These are phyloP conservation scores for Melinaea menophilus DNA, from an alignment of 2,888 invertebrate species.

Conservation along the genomic window DNA sequence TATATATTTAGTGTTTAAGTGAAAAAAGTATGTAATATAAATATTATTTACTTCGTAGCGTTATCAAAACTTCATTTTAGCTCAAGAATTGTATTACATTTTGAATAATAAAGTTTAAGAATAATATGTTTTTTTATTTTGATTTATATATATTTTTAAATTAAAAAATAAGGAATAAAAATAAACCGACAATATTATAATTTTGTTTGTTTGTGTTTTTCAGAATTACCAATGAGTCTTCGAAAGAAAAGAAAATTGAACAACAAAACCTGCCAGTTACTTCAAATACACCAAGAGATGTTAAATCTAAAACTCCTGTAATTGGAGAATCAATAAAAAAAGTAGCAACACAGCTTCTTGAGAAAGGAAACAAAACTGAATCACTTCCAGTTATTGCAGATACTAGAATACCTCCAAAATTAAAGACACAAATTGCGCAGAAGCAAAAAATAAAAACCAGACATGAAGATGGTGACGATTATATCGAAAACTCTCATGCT, in stretches of 20 bases:
- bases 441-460: constrained; percentile 67
- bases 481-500: constrained; percentile 75
- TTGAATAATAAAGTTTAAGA: too few species aligned
- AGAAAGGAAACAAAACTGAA: constrained; percentile 58
- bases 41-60: too few species aligned
- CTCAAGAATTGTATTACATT: too few species aligned
- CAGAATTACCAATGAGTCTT: constrained; percentile 20
- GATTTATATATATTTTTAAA: too few species aligned
- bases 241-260: constrained; percentile 20
- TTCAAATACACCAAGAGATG: constrained; percentile 54
- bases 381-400: constrained; percentile 72
- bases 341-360: constrained; percentile 77
- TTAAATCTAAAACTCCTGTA: constrained; percentile 60
- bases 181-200: too few species aligned
- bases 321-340: constrained; percentile 78
- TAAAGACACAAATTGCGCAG: constrained; percentile 71
- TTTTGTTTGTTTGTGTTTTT: constrained; percentile 16
- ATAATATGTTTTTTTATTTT: too few species aligned
- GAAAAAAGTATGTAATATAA: constrained; percentile 3
- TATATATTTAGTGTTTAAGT: too few species aligned
- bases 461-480: constrained; percentile 55
- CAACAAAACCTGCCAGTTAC: constrained; percentile 32
- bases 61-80: too few species aligned
- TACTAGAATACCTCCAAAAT: constrained; percentile 80
- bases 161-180: too few species aligned